Percentiles rank a stretch among this genome's conserved stretches.
These are phyloP conservation scores for Bambusicola thoracicus DNA, from an alignment of 2,113 vertebrate species.

Conservation along the genomic window DNA sequence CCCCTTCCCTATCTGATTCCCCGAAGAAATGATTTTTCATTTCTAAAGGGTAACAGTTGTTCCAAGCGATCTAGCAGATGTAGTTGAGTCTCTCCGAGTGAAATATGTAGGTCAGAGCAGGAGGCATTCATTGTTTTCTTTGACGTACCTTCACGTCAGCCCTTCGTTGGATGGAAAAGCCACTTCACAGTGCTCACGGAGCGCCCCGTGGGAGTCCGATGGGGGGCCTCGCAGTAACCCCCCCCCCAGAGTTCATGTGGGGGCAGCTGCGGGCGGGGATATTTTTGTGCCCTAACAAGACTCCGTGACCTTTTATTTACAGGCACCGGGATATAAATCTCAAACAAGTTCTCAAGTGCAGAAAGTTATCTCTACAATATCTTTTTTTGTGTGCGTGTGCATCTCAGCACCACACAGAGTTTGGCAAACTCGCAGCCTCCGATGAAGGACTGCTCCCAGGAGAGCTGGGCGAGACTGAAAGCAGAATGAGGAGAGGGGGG, in stretches of 20 bases:
- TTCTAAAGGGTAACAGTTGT: slow-evolving; percentile 61
- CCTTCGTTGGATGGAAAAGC: slow-evolving; percentile 43
- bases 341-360: not conserved
- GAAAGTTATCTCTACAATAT: not conserved
- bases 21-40: slow-evolving; percentile 51
- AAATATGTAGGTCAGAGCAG: slow-evolving; percentile 70
- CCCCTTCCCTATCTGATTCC: not conserved
- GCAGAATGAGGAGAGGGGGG: not conserved
- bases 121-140: slow-evolving; percentile 61
- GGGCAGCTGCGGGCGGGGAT: not conserved
- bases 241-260: not conserved
- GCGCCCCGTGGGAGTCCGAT: not conserved
- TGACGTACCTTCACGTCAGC: slow-evolving; percentile 51
- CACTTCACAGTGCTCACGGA: not conserved
- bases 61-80: slow-evolving; percentile 55
- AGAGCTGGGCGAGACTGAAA: not conserved
- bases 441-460: not conserved
- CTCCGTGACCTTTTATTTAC: not conserved
- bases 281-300: not conserved
- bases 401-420: not conserved
- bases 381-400: not conserved
- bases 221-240: not conserved
- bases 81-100: slow-evolving; percentile 48
- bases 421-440: not conserved
- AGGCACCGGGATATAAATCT: not conserved